Evolutionary conservation across 2,888 invertebrate genomes (phyloP), one percentile per base, ranked within the genome.

Genomic region (Eristalis intricaria): DNA sequence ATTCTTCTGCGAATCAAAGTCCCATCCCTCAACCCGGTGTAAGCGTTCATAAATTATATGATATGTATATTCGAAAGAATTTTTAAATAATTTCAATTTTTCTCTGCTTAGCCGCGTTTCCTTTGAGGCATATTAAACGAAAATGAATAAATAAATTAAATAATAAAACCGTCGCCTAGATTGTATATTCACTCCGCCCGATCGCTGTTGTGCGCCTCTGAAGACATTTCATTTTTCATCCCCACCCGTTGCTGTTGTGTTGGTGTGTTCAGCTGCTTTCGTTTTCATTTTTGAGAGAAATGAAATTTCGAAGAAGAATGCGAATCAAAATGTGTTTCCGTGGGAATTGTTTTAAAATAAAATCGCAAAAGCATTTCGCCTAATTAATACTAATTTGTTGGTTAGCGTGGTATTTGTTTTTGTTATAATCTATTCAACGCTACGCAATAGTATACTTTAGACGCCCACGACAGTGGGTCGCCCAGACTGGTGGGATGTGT

Each of bases 331-430:
- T 66, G 23, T 78, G 11, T 65, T 38, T 66, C 71, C 35, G 43
- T 50, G 50, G 32, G 65, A 56, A 71, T 79, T 73, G 43, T 35
- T 73, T 43, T 50, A 50, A 50, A 50, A 50, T 50, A 19, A 50
- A 50, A 50, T 50, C 50, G 50, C 50, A 19, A 50, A 50, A 50
- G 50, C 50, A 50, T 50, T 61, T 50, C 73, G 73, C 22, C 73
- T 65, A 79, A 79, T 79, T 79, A 73, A 66, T 73, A 73, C 50
- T 71, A 79, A 79, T 79, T 65, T 79, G 60, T 0, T 79, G 22
- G 70, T 13, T 43, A 58, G 40, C 56, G 29, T 64, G 58, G 8
- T 70, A 19, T 29, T 26, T 35, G 29, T 66, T 23, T 32, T n/a
- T 8, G 22, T 1, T 13, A 4, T 19, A 29, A 68, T 68, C 43